Percentiles rank a stretch among this genome's conserved stretches.
phyloP scores from a whole-genome alignment of 2,797 vertebrate genomes.

The Masticophis lateralis region DNA sequence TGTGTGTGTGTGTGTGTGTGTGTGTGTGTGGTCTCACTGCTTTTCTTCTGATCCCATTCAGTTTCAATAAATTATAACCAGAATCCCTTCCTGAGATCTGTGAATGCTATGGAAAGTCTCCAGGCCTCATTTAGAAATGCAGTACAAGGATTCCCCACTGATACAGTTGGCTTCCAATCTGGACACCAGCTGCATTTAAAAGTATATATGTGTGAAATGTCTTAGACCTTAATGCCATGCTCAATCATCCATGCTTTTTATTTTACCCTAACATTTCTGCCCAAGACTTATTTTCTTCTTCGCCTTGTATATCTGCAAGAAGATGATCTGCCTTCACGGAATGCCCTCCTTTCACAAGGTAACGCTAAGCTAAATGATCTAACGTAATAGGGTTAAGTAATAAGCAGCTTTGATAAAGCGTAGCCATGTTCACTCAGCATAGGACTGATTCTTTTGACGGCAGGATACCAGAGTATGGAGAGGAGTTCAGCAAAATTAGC shows the following conservation, averaged over 20 bases:
- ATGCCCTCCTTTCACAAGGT: conserved; percentile 2
- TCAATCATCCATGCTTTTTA: neutral
- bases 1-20: no score
- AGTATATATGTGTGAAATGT: neutral
- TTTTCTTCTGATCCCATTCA: neutral
- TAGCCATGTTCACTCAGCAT: neutral
- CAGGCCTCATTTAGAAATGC: neutral
- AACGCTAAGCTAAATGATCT: neutral
- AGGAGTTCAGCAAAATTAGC: neutral
- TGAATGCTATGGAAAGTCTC: neutral
- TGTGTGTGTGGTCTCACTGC: neutral
- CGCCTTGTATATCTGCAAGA: neutral
- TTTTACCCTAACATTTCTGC: neutral
- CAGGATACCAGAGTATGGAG: neutral
- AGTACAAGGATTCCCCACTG: no score
- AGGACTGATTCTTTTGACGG: neutral
- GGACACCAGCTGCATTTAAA: neutral
- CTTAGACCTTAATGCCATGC: neutral
- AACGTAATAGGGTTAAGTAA: neutral
- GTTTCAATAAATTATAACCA: neutral
- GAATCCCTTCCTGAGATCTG: neutral
- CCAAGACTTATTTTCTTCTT: neutral
- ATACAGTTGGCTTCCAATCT: neutral
- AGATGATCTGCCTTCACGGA: neutral
- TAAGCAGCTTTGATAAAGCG: conserved; percentile 18